phyloP scores from a whole-genome alignment of 1,140 invertebrate genomes.

The Bombus impatiens region DNA sequence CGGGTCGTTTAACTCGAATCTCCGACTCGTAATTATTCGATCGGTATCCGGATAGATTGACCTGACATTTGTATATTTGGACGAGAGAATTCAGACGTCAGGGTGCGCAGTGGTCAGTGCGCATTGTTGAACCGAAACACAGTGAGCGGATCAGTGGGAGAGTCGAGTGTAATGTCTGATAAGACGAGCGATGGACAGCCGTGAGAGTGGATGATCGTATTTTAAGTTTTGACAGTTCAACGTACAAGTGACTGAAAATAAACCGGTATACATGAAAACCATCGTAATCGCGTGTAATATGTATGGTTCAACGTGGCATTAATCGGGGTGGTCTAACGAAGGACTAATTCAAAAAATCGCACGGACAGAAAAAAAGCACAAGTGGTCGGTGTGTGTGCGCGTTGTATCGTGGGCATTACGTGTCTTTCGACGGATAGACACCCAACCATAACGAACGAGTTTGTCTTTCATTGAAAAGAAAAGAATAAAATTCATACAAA shows the following conservation, averaged over 20 bases:
- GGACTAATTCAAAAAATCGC: slow-evolving; percentile 46
- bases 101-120: slow-evolving; percentile 35
- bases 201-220: slow-evolving; percentile 65
- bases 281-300: slow-evolving; percentile 22
- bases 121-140: slow-evolving; percentile 44
- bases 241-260: slow-evolving; percentile 10
- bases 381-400: slow-evolving; percentile 50
- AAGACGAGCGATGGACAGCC: slow-evolving; percentile 73
- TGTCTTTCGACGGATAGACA: slow-evolving; percentile 18
- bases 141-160: slow-evolving; percentile 34
- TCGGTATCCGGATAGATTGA: neutral
- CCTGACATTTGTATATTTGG: slow-evolving; percentile 4
- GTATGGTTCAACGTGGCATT: slow-evolving; percentile 9
- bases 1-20: slow-evolving; percentile 7
- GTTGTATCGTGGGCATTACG: slow-evolving; percentile 44
- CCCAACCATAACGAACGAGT: neutral
- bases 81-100: slow-evolving; percentile 27
- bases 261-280: neutral
- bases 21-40: neutral
- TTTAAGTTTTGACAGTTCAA: slow-evolving; percentile 65
- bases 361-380: slow-evolving; percentile 43
- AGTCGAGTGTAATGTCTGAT: slow-evolving; percentile 72
- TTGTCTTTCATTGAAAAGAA: neutral
- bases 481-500: neutral
- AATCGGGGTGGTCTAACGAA: slow-evolving; percentile 1